Percentiles rank a stretch among this genome's conserved stretches.
Conservation (phyloP, 2,888 invertebrate species). For the Erebia palarica region DNA sequence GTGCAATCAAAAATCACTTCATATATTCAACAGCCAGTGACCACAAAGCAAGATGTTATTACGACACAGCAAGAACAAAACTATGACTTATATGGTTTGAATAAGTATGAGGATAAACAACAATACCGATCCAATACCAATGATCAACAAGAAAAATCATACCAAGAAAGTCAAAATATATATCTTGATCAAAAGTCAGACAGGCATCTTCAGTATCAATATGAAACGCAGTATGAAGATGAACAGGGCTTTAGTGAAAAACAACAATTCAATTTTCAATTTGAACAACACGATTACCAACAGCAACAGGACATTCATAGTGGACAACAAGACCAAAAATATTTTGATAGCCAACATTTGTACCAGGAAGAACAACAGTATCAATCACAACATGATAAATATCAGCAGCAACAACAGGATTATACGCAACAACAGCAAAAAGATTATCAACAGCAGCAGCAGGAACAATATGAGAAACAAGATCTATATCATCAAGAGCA, state of each 20-base stretch:
- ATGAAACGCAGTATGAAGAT: slow-evolving; percentile 38
- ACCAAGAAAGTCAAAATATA: slow-evolving; percentile 43
- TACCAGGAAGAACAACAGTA: slow-evolving; percentile 42
- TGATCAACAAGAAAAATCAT: slow-evolving; percentile 44
- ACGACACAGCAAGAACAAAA: slow-evolving; percentile 52
- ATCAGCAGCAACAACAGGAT: slow-evolving; percentile 45
- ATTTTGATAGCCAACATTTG: slow-evolving; percentile 43
- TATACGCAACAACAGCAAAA: slow-evolving; percentile 38
- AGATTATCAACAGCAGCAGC: slow-evolving; percentile 44
- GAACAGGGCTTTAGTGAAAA: slow-evolving; percentile 40
- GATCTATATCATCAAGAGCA: slow-evolving; percentile 51
- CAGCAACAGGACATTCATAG: slow-evolving; percentile 43
- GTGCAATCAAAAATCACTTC: slow-evolving; percentile 62
- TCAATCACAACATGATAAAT: slow-evolving; percentile 44
- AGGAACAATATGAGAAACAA: slow-evolving; percentile 49
- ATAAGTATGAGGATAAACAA: slow-evolving; percentile 50
- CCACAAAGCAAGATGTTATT: slow-evolving; percentile 56
- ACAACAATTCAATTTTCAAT: slow-evolving; percentile 39
- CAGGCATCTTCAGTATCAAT: slow-evolving; percentile 45
- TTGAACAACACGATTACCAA: slow-evolving; percentile 36
- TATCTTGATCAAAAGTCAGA: slow-evolving; percentile 47
- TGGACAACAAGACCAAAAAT: slow-evolving; percentile 47
- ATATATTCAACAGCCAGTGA: slow-evolving; percentile 63
- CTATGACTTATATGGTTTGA: slow-evolving; percentile 58
- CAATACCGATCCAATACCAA: slow-evolving; percentile 47